Percentiles rank a stretch among this genome's conserved stretches.
phyloP scores from a whole-genome alignment of 2,113 vertebrate genomes.

The Cinclus mexicanus region DNA sequence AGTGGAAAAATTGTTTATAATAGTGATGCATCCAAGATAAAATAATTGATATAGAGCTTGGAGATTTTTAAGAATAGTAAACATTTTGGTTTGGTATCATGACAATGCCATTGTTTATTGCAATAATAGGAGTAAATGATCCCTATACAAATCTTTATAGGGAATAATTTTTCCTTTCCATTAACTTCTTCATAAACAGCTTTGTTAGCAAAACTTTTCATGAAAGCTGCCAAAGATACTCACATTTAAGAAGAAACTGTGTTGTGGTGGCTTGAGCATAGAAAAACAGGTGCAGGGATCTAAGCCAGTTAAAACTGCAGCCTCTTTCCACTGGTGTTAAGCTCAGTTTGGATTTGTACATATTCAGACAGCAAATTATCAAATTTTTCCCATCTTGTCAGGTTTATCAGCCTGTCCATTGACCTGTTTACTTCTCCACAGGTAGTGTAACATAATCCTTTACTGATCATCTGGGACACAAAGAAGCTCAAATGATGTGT shows the following conservation, averaged over 20 bases:
- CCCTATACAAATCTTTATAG: not conserved
- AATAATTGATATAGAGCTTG: not conserved
- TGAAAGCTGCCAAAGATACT: not conserved
- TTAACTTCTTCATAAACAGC: not conserved
- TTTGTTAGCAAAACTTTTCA: not conserved
- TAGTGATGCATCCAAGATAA: not conserved
- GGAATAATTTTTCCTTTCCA: not conserved
- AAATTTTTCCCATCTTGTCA: not conserved
- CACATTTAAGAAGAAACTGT: not conserved
- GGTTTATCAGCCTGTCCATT: not conserved
- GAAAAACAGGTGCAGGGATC: not conserved
- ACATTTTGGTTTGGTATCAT: not conserved
- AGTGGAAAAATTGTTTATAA: not conserved
- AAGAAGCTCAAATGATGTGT: not conserved
- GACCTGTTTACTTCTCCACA: not conserved
- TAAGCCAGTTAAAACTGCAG: not conserved
- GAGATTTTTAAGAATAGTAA: slow-evolving; percentile 6
- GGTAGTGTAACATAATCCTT: not conserved
- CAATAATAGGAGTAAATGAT: slow-evolving; percentile 22
- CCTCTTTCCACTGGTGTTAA: rapidly evolving
- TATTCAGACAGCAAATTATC: not conserved
- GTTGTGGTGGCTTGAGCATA: rapidly evolving
- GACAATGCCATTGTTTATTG: not conserved
- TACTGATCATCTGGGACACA: not conserved
- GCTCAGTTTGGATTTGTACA: not conserved